These are phyloP conservation scores for Polietes domitor DNA, from an alignment of 2,888 invertebrate species.

Conservation along the genomic window DNA sequence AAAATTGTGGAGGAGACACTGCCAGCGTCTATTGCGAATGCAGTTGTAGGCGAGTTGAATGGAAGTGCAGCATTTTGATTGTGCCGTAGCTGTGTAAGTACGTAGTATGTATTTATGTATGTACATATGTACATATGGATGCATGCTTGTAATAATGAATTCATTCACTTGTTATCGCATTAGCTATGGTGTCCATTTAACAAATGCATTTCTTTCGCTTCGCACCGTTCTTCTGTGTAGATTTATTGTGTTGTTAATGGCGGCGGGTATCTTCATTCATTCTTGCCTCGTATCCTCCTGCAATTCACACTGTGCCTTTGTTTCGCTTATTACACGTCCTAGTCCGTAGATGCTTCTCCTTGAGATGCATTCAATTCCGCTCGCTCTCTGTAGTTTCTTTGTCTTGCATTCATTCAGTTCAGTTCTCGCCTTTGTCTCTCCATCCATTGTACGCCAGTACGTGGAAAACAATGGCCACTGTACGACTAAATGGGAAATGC, in stretches of 20 bases:
- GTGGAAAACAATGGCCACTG: slow-evolving; percentile 52
- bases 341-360: slow-evolving; percentile 63
- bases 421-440: slow-evolving; percentile 35
- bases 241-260: slow-evolving; percentile 71
- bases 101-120: slow-evolving; percentile 32
- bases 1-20: no score
- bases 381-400: slow-evolving; percentile 55
- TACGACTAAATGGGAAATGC: slow-evolving; percentile 55
- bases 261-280: slow-evolving; percentile 69
- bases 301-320: slow-evolving; percentile 75
- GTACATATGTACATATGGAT: slow-evolving; percentile 37
- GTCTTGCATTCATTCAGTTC: slow-evolving; percentile 54
- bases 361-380: slow-evolving; percentile 53
- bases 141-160: slow-evolving; percentile 15
- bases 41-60: not conserved
- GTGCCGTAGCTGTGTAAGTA: not conserved
- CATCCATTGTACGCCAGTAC: slow-evolving; percentile 36
- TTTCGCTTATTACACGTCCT: slow-evolving; percentile 69
- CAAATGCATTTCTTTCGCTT: slow-evolving; percentile 69
- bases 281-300: slow-evolving; percentile 68
- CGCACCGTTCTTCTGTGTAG: slow-evolving; percentile 58
- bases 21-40: no score
- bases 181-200: slow-evolving; percentile 66
- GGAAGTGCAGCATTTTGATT: not conserved
- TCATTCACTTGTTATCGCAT: slow-evolving; percentile 68